Conservation (phyloP, 1,140 invertebrate genomes). For the Megalonaias nervosa region DNA sequence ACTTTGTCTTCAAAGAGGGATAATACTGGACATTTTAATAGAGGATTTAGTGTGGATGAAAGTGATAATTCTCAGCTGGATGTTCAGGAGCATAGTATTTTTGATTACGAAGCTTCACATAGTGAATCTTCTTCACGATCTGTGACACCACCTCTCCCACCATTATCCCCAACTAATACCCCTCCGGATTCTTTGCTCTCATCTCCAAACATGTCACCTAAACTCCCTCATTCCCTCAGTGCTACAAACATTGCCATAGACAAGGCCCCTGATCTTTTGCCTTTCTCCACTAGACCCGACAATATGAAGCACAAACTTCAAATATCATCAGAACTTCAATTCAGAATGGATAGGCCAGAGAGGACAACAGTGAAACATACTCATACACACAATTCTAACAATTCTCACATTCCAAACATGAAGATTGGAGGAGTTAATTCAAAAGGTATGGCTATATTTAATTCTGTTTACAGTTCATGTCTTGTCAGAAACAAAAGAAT, state of each 20-base stretch:
- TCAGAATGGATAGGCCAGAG: conserved; percentile 14
- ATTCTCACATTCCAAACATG: too few species aligned
- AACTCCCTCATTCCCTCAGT: conserved; percentile 39
- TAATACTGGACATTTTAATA: too few species aligned
- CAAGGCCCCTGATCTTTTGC: conserved; percentile 44
- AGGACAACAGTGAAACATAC: conserved; percentile 1
- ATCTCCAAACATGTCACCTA: conserved; percentile 23
- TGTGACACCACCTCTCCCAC: conserved; percentile 52
- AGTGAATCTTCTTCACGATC: conserved; percentile 36
- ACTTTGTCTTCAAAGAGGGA: too few species aligned
- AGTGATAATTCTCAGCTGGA: conserved; percentile 19
- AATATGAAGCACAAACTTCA: conserved; percentile 13
- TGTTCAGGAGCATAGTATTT: conserved; percentile 33
- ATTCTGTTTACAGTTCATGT: too few species aligned
- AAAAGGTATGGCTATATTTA: too few species aligned
- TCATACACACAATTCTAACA: not conserved
- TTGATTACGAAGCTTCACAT: conserved; percentile 30
- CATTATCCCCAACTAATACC: conserved; percentile 43
- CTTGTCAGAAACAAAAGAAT: too few species aligned
- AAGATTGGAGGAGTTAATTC: too few species aligned
- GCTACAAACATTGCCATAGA: conserved; percentile 33
- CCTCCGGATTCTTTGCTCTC: conserved; percentile 30
- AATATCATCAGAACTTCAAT: conserved; percentile 21
- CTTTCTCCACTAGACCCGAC: conserved; percentile 19
- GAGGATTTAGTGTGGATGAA: too few species aligned